Evolutionary conservation across 2,888 invertebrate genomes (phyloP).

Genomic region (Folsomia manolachei): DNA sequence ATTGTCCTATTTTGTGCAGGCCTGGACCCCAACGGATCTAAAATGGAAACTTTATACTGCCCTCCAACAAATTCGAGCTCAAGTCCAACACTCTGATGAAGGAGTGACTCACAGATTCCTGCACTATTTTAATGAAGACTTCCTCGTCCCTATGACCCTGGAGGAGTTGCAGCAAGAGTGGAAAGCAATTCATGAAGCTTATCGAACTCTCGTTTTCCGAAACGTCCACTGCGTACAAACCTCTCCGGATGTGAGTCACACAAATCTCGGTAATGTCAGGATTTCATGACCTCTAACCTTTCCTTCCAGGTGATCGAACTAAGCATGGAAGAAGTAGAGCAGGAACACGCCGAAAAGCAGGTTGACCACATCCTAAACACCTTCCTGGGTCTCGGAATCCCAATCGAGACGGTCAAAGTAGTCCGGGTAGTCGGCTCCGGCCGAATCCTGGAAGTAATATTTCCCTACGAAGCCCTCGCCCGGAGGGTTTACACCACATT

Average conservation of each 20-base stretch:
- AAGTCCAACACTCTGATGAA: constrained; percentile 39
- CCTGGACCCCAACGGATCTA: constrained; percentile 44
- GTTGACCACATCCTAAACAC: constrained; percentile 45
- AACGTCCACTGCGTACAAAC: constrained; percentile 42
- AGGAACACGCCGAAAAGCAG: constrained; percentile 46
- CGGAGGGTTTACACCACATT: constrained; percentile 43
- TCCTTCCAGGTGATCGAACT: too few relatives aligned
- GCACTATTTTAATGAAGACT: constrained; percentile 46
- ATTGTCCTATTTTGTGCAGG: constrained; percentile 22
- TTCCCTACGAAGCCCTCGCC: constrained; percentile 43
- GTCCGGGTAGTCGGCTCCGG: constrained; percentile 36
- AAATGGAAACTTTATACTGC: constrained; percentile 44
- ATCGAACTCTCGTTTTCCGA: constrained; percentile 40
- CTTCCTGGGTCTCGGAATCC: constrained; percentile 44
- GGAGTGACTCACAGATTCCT: constrained; percentile 41
- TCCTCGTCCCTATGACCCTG: constrained; percentile 44
- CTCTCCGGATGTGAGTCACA: constrained; percentile 41
- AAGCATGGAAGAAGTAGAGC: constrained; percentile 44
- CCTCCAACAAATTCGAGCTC: constrained; percentile 41
- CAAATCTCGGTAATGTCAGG: too few relatives aligned
- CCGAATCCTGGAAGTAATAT: constrained; percentile 42
- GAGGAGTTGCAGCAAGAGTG: constrained; percentile 44
- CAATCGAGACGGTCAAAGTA: constrained; percentile 41
- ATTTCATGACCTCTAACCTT: too few relatives aligned
- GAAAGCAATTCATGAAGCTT: constrained; percentile 45